phyloP scores from a whole-genome alignment of 2,888 invertebrate species.

The Gymnocheta viridis region DNA sequence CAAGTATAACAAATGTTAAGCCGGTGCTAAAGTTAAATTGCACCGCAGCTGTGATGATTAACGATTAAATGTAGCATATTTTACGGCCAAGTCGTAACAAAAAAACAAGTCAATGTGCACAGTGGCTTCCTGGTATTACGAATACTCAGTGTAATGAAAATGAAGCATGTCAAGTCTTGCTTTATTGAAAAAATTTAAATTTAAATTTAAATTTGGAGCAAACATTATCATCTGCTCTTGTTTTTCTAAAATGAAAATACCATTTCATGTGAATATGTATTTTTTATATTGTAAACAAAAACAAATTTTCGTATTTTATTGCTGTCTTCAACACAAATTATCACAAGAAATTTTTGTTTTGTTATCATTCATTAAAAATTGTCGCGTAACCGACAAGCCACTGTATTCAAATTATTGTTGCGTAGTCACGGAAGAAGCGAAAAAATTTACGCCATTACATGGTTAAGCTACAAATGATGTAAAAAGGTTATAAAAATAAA shows the following conservation, averaged over 20 bases:
- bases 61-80: slow-evolving; percentile 32
- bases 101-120: neutral
- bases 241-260: too few species aligned
- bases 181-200: too few species aligned
- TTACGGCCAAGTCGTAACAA: slow-evolving; percentile 17
- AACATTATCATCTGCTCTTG: too few species aligned
- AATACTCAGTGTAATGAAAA: neutral
- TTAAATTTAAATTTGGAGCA: too few species aligned
- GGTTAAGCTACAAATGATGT: neutral
- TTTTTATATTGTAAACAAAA: too few species aligned
- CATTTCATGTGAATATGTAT: too few species aligned
- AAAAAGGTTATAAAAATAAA: neutral
- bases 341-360: too few species aligned
- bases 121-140: neutral
- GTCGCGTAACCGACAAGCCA: neutral
- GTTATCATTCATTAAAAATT: neutral
- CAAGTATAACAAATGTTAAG: neutral
- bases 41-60: neutral
- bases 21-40: neutral
- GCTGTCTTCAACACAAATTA: too few species aligned
- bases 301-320: too few species aligned
- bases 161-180: too few species aligned
- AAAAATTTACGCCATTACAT: slow-evolving; percentile 29
- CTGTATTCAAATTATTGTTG: neutral
- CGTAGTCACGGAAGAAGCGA: neutral